Percentiles rank a stretch among this genome's conserved stretches.
Evolutionary conservation across 30 jellyfish, hydroid and myxozoan species (phyloP).

Genomic region (Nemopilema nomurai): DNA sequence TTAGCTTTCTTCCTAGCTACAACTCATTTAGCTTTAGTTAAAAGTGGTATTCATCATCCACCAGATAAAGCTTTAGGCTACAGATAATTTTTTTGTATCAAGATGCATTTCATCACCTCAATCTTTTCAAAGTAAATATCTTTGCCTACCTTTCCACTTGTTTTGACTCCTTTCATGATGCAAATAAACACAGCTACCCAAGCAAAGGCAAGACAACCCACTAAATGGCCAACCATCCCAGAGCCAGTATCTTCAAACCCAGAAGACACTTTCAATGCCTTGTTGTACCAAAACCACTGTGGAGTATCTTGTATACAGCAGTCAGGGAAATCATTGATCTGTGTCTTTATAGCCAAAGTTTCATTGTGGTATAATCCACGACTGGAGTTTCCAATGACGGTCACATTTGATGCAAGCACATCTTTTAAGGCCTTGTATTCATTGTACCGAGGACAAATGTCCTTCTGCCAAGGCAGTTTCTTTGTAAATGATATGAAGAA

Average conservation of each 20-base stretch:
- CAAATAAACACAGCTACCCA: slow-evolving; percentile 78
- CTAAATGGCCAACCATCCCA: slow-evolving; percentile 74
- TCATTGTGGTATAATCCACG: slow-evolving; percentile 25
- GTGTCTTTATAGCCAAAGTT: slow-evolving; percentile 22
- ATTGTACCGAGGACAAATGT: slow-evolving; percentile 53
- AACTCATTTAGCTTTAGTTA: no score
- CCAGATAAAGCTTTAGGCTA: no score
- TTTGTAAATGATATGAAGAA: slow-evolving; percentile 77
- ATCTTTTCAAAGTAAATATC: neutral
- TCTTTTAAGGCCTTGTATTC: slow-evolving; percentile 54
- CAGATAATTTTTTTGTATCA: no score
- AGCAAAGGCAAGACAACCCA: slow-evolving; percentile 72
- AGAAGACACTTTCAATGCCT: slow-evolving; percentile 67
- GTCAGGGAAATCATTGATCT: slow-evolving; percentile 62
- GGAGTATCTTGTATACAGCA: slow-evolving; percentile 77
- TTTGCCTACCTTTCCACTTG: slow-evolving; percentile 84
- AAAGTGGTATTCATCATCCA: no score
- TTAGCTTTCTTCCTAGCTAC: no score
- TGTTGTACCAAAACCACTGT: slow-evolving; percentile 74
- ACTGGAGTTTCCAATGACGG: slow-evolving; percentile 34
- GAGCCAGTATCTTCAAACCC: slow-evolving; percentile 50
- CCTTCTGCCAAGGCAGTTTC: slow-evolving; percentile 73
- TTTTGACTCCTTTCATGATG: slow-evolving; percentile 81
- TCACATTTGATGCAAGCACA: slow-evolving; percentile 19
- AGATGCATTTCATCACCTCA: neutral